phyloP scores from a whole-genome alignment of 2,797 vertebrate species.

The Microctenopoma lineatum region DNA sequence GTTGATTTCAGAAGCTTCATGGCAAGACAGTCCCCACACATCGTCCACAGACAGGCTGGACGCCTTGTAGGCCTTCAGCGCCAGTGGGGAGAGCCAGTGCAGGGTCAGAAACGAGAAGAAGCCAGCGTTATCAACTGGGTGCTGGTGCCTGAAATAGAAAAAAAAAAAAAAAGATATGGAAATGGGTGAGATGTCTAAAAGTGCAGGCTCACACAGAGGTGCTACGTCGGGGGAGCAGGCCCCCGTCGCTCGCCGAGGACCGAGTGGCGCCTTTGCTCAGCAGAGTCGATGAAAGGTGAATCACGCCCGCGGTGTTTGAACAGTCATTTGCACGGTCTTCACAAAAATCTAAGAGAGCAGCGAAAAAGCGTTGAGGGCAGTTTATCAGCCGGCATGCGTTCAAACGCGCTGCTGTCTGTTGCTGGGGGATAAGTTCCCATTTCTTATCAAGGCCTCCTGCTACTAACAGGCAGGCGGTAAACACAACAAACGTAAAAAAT shows the following conservation, averaged over 20 bases:
- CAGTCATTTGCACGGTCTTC: conserved; percentile 79
- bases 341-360: conserved; percentile 77
- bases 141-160: conserved; percentile 82
- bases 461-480: conserved; percentile 30
- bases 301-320: conserved; percentile 77
- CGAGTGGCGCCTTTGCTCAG: conserved; percentile 54
- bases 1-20: conserved; percentile 85
- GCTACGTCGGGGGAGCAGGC: conserved; percentile 48
- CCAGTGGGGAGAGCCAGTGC: conserved; percentile 87
- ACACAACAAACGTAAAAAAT: conserved; percentile 24
- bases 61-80: conserved; percentile 79
- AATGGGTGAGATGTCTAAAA: conserved; percentile 56
- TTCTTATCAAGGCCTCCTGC: conserved; percentile 69
- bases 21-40: conserved; percentile 86
- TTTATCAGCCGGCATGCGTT: conserved; percentile 73
- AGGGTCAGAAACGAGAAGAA: conserved; percentile 89
- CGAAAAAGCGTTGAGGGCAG: conserved; percentile 42
- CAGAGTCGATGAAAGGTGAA: conserved; percentile 64
- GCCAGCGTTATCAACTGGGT: conserved; percentile 89
- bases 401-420: conserved; percentile 61
- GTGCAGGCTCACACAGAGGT: conserved; percentile 53
- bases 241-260: conserved; percentile 37
- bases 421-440: conserved; percentile 63
- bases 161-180: conserved; percentile 34
- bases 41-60: conserved; percentile 82